These are phyloP conservation scores for Odocoileus virginianus DNA, from an alignment of 2,113 vertebrate genomes.

Conservation along the genomic window DNA sequence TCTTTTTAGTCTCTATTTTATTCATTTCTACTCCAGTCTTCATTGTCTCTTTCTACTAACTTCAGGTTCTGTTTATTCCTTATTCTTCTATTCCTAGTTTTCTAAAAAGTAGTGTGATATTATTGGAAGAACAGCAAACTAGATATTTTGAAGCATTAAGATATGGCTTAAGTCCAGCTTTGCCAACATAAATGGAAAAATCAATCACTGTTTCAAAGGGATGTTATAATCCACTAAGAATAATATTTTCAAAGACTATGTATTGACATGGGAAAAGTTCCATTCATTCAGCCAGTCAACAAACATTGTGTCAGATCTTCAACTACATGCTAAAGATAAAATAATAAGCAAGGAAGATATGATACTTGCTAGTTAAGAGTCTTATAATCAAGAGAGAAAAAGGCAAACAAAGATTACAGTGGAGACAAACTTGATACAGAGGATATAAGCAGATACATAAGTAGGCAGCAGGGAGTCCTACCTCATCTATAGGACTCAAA, in stretches of 20 bases:
- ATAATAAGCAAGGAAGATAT: background rate
- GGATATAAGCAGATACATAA: background rate
- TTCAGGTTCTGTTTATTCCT: background rate
- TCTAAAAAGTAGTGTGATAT: background rate
- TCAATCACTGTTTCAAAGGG: background rate
- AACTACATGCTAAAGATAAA: background rate
- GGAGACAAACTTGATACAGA: background rate
- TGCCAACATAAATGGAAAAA: constrained; percentile 15
- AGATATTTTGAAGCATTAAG: background rate
- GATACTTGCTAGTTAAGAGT: background rate
- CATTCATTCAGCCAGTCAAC: background rate
- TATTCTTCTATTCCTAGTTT: background rate
- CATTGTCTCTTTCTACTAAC: background rate
- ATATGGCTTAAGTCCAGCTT: background rate
- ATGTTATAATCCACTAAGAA: background rate
- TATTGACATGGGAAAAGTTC: background rate
- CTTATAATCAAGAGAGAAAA: background rate
- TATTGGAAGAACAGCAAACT: background rate
- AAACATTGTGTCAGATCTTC: background rate
- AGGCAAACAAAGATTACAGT: background rate
- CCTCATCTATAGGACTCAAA: background rate
- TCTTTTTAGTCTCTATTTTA: background rate
- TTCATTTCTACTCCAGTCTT: background rate
- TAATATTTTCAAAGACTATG: background rate
- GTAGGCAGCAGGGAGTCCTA: background rate